Evolutionary conservation across 2,797 vertebrate species (phyloP).

Genomic region (Sebastes cheni): DNA sequence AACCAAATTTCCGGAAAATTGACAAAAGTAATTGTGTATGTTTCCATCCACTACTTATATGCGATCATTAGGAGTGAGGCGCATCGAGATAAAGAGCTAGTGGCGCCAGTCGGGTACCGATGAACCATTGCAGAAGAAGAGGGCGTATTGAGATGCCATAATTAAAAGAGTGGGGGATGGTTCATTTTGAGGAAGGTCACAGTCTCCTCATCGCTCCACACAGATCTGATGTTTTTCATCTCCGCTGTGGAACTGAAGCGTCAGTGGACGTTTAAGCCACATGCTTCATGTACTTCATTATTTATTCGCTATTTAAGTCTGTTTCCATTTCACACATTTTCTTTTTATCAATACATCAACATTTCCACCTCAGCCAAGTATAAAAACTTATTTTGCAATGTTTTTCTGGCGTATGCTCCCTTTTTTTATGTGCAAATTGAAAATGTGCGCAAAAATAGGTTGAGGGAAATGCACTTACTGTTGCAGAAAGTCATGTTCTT

Average conservation of each 20-base stretch:
- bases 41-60: neutral
- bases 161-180: neutral
- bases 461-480: neutral
- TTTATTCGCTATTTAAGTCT: neutral
- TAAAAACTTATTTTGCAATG: neutral
- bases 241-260: neutral
- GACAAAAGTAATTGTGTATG: neutral
- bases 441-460: neutral
- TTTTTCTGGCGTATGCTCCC: neutral
- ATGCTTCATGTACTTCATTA: neutral
- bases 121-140: neutral
- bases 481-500: neutral
- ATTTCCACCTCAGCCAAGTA: neutral
- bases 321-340: neutral
- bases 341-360: neutral
- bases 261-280: neutral
- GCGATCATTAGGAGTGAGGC: neutral
- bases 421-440: neutral
- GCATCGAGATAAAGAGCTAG: neutral
- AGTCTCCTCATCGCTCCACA: neutral
- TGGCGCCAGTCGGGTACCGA: neutral
- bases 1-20: neutral
- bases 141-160: neutral
- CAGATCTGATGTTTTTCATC: neutral
- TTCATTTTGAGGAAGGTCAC: neutral